Base-by-base conservation (phyloP, 2,113 vertebrate species). In the Amblyornis subalaris region DNA sequence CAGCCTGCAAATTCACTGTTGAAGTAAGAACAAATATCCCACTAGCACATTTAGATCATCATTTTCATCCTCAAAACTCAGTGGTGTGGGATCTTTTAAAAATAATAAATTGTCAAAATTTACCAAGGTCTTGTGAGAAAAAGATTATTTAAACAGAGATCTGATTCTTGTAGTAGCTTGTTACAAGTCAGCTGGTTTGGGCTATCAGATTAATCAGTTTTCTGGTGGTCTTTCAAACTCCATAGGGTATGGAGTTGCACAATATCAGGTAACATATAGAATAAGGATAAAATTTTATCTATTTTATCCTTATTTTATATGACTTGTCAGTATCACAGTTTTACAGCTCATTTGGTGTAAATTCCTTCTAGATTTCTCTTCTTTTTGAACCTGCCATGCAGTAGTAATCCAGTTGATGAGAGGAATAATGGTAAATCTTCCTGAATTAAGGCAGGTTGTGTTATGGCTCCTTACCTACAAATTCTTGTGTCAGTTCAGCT, bases 1-100 rank as follows among this genome's bases (percentile, higher is more conserved):
- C 28, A 42, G 5, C 38, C 48, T 65, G n/a, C 0, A 0, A 74
- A 18, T 16, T 89, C 8, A 2, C n/a, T 33, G 25, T 53, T 83
- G 40, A 36, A 84, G 31, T 25, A 54, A 60, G 50, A 54, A 51
- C 13, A 75, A 89, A 90, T 53, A 85, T 64, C 17, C 20, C 2
- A 1, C 33, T 26, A 50, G 36, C 4, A 84, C 40, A 20, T 31
- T 80, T 26, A 47, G 47, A 71, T 29, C 19, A n/a, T 60, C 69
- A 70, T 36, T 69, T 20, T 76, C 44, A 57, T n/a, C 13, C 24
- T 78, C 36, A 53, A 42, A 88, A 54, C 33, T 48, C 45, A 44
- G 50, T 22, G 5, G 10, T 42, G 31, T 36, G 51, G 5, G 36
- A 50, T 51, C 58, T 79, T 87, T 66, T 31, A 54, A 72, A 92